phyloP scores from a whole-genome alignment of 2,888 invertebrate genomes.

The Falcaria lacertinaria region DNA sequence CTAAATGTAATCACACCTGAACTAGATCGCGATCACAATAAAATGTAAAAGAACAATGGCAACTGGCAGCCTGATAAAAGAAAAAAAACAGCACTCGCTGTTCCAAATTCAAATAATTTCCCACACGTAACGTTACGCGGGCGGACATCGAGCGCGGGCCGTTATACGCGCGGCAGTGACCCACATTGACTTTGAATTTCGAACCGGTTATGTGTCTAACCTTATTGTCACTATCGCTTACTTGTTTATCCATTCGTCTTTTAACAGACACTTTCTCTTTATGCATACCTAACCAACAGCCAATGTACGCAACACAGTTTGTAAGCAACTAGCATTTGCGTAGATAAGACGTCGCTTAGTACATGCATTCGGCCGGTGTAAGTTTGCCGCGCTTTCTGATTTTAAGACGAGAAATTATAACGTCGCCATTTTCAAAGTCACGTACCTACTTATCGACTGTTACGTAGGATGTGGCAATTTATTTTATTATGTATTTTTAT shows the following conservation, averaged over 20 bases:
- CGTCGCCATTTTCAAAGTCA: slow-evolving; percentile 58
- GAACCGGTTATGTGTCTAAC: slow-evolving; percentile 57
- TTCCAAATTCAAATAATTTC: slow-evolving; percentile 79
- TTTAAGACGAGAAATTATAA: slow-evolving; percentile 64
- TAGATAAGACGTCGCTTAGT: slow-evolving; percentile 12
- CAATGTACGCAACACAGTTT: slow-evolving; percentile 27
- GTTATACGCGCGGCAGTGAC: slow-evolving; percentile 78
- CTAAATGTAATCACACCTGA: slow-evolving; percentile 24
- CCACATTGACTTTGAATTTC: slow-evolving; percentile 62
- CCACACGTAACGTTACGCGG: slow-evolving; percentile 80
- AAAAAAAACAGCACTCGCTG: slow-evolving; percentile 54
- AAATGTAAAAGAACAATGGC: slow-evolving; percentile 68
- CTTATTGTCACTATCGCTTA: slow-evolving; percentile 40
- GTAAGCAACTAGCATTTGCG: slow-evolving; percentile 8
- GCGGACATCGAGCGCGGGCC: slow-evolving; percentile 73
- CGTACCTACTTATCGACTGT: slow-evolving; percentile 60
- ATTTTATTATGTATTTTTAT: slow-evolving; percentile 55
- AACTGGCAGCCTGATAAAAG: slow-evolving; percentile 58
- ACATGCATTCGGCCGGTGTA: slow-evolving; percentile 30
- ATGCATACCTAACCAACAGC: slow-evolving; percentile 3
- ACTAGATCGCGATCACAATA: slow-evolving; percentile 35
- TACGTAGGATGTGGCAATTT: slow-evolving; percentile 60
- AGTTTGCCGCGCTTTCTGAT: slow-evolving; percentile 75
- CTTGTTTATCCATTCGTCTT: slow-evolving; percentile 21
- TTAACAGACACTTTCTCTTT: slow-evolving; percentile 23